Evolutionary conservation across 2,888 invertebrate species (phyloP).

Genomic region (Hemicrepidius hirtus): DNA sequence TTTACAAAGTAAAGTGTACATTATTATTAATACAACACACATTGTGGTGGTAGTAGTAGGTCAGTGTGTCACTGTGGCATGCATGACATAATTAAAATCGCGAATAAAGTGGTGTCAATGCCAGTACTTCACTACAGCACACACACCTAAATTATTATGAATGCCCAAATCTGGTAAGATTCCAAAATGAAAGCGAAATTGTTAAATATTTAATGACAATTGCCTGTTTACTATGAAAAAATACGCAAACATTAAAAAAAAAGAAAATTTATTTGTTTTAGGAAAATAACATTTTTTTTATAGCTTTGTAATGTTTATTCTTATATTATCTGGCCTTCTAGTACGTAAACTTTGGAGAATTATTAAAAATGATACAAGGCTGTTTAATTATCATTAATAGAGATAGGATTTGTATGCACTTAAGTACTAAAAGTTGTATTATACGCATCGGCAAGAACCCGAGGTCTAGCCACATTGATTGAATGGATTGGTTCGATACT

Average conservation of each 20-base stretch:
- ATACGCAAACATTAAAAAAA: slow-evolving; percentile 69
- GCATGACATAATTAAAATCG: slow-evolving; percentile 49
- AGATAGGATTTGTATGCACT: too few relatives aligned
- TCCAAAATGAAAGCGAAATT: slow-evolving; percentile 6
- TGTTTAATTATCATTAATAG: too few relatives aligned
- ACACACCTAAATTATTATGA: slow-evolving; percentile 4
- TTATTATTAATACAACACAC: slow-evolving; percentile 1
- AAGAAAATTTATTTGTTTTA: too few relatives aligned
- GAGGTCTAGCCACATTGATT: too few relatives aligned
- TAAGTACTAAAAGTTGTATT: too few relatives aligned
- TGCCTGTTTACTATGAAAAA: slow-evolving; percentile 2
- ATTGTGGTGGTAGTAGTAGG: slow-evolving; percentile 38
- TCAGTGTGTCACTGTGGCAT: slow-evolving; percentile 45
- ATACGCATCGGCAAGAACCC: too few relatives aligned
- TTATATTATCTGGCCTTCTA: too few relatives aligned
- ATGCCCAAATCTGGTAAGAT: slow-evolving; percentile 1
- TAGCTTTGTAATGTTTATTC: too few relatives aligned
- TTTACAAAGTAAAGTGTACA: slow-evolving; percentile 14
- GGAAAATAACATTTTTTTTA: too few relatives aligned
- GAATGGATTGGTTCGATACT: too few relatives aligned
- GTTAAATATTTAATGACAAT: neutral
- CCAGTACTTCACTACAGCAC: slow-evolving; percentile 13
- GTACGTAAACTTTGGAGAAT: too few relatives aligned
- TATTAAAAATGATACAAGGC: too few relatives aligned
- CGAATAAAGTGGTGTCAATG: slow-evolving; percentile 50